phyloP scores from a whole-genome alignment of 2,797 vertebrate species.

The Pygocentrus nattereri region DNA sequence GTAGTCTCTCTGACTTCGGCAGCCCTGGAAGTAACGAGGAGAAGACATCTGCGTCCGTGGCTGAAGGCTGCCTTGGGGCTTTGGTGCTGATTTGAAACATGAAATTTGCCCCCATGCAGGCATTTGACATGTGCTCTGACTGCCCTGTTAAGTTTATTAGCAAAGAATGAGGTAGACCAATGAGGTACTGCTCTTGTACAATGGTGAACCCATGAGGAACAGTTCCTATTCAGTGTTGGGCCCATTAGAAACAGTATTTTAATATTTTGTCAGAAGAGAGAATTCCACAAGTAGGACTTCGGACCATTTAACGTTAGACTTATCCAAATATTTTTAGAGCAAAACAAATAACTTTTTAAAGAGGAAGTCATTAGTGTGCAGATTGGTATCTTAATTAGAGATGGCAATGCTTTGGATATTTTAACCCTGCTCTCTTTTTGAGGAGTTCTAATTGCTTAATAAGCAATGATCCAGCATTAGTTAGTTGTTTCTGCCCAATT shows the following conservation, averaged over 20 bases:
- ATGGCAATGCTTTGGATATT: slow-evolving; percentile 37
- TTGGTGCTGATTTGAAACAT: neutral
- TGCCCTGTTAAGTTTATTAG: slow-evolving; percentile 31
- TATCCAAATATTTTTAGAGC: slow-evolving; percentile 1
- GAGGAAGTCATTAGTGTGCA: slow-evolving; percentile 44
- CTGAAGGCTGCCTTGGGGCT: slow-evolving; percentile 27
- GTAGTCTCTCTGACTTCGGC: neutral
- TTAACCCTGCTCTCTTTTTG: slow-evolving; percentile 47
- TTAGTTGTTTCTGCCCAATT: slow-evolving; percentile 21
- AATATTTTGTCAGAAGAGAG: neutral
- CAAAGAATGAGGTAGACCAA: neutral
- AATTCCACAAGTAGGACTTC: neutral
- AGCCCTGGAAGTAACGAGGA: slow-evolving; percentile 22
- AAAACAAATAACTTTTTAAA: slow-evolving; percentile 23
- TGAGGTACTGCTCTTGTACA: neutral
- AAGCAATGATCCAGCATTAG: slow-evolving; percentile 43
- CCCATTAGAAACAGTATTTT: neutral
- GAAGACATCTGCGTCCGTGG: slow-evolving; percentile 15
- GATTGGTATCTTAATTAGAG: slow-evolving; percentile 45
- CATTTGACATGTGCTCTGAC: slow-evolving; percentile 23
- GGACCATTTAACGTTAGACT: neutral
- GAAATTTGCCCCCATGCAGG: slow-evolving; percentile 13
- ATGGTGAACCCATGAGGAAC: neutral
- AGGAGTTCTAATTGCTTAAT: slow-evolving; percentile 47
- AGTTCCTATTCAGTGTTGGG: neutral